Percentiles rank a stretch among this genome's conserved stretches.
These are phyloP conservation scores for Orthonyx spaldingii DNA, from an alignment of 2,113 vertebrate genomes.

Conservation along the genomic window DNA sequence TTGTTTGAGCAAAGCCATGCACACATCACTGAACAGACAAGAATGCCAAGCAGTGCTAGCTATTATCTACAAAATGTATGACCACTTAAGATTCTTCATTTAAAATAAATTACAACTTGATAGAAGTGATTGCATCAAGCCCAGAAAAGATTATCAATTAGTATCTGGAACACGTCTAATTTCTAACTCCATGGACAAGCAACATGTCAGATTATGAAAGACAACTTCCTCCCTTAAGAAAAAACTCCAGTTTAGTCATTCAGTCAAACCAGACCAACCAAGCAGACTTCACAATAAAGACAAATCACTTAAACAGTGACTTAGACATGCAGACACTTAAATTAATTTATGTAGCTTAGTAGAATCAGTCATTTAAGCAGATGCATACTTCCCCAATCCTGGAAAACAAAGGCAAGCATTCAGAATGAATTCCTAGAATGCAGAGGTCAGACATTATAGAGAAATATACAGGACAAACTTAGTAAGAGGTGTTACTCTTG, in stretches of 20 bases:
- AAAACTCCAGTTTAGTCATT: neutral
- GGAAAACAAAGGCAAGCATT: neutral
- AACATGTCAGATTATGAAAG: neutral
- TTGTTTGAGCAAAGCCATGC: neutral
- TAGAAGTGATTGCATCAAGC: neutral
- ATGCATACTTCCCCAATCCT: neutral
- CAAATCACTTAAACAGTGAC: neutral
- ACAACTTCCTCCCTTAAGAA: neutral
- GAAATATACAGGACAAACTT: neutral
- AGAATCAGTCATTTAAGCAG: neutral
- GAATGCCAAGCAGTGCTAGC: neutral
- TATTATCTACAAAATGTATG: neutral
- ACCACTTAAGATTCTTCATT: neutral
- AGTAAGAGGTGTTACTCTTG: neutral
- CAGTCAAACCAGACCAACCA: neutral
- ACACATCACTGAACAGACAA: neutral
- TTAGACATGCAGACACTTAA: neutral
- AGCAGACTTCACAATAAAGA: neutral
- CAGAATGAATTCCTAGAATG: neutral
- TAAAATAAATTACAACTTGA: neutral
- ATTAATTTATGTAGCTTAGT: neutral
- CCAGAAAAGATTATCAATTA: neutral
- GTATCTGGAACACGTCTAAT: neutral
- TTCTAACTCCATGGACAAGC: neutral
- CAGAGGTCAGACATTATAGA: neutral